A percentile compares a stretch with the other conserved stretches of the same genome.
Evolutionary conservation across 2,113 vertebrate genomes (phyloP).

Genomic region (Platysteira castanea): DNA sequence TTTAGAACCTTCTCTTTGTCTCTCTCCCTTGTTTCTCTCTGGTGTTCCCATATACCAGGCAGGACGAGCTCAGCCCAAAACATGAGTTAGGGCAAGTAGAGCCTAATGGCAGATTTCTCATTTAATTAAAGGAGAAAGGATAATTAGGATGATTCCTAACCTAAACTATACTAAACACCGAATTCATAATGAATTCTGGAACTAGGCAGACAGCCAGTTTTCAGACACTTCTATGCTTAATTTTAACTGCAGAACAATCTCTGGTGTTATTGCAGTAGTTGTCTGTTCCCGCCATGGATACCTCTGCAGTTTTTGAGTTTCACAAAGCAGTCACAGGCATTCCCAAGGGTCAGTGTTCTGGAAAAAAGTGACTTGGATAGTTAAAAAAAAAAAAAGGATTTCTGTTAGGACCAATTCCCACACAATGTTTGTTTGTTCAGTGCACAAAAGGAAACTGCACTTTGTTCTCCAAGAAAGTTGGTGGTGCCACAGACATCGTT

Average conservation of each 20-base stretch:
- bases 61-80: background rate
- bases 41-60: background rate
- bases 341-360: background rate
- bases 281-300: background rate
- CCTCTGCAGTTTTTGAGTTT: background rate
- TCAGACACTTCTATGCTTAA: background rate
- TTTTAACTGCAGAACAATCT: background rate
- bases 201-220: background rate
- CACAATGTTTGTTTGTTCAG: background rate
- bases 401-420: background rate
- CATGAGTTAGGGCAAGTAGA: background rate
- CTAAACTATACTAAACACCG: background rate
- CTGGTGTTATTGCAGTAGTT: background rate
- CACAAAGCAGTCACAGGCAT: background rate
- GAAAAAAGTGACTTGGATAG: background rate
- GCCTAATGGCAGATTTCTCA: background rate
- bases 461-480: background rate
- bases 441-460: background rate
- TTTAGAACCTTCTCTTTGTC: background rate
- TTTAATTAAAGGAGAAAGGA: background rate
- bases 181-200: background rate
- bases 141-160: background rate
- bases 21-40: background rate
- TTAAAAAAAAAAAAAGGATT: too few species aligned
- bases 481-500: fast-evolving